Base-by-base conservation (phyloP, 2,113 vertebrate species). In the Hyla sarda region DNA sequence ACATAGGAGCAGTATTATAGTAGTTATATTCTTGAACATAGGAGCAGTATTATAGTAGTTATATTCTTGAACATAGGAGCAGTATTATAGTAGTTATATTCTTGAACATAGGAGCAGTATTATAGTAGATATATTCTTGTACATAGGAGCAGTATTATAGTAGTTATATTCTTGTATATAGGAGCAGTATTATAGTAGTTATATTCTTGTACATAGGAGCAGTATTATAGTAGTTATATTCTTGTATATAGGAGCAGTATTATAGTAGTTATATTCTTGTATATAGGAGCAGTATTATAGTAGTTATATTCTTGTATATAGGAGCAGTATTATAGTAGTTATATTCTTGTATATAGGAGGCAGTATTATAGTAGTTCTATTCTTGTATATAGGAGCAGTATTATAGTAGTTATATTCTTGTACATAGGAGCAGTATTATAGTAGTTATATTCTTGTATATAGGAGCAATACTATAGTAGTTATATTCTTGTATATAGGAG, bases 251-350 rank as follows among this genome's bases (percentile, higher is more conserved):
- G 58, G 58, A 28, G 58, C 58, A 60, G 58, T 60, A 60, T 28
- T 60, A 60, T 60, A 60, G 58, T 60, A 60, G 58, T 60, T 60
- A 60, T 60, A 60, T 60, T 60, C 58, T 60, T 60, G 58, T 60
- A 60, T 12, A 60, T 60, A 60, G 58, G 58, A 60, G 58, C 58
- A 60, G 58, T 60, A 60, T 60, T 60, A 60, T 60, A 60, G 58
- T 60, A 60, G 58, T 56, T 56, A 56, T 56, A 56, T 56, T 56
- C 54, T 56, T 56, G 54, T 56, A 56, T 10, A 56, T 56, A 56
- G 54, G 54, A 9, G 54, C 54, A 56, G 54, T 56, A 56, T 56
- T 56, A 56, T 56, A 56, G 54, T 56, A 56, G 54, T 23, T 23
- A 56, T 56, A 56, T 56, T 56, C 54, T 56, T 23, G 54, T 56